These are phyloP conservation scores for Drosophila neocordata DNA, from an alignment of 1,140 invertebrate genomes.

Conservation along the genomic window DNA sequence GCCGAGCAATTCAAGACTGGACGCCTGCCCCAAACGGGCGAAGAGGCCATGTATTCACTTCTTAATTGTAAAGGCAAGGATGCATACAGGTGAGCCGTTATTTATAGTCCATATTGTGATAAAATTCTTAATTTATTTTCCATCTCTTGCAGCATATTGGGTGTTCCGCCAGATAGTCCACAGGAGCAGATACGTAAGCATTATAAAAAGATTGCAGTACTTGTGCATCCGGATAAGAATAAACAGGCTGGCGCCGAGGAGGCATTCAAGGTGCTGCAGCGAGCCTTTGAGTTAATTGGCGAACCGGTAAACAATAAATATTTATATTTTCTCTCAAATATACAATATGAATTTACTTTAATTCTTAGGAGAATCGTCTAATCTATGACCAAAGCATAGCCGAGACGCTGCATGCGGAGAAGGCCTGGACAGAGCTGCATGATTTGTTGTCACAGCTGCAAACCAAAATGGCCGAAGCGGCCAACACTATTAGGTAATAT, in stretches of 20 bases:
- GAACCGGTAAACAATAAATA: conserved; percentile 87
- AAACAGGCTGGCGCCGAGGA: conserved; percentile 96
- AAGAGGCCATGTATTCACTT: conserved; percentile 96
- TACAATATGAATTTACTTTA: conserved; percentile 1
- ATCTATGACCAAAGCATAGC: conserved; percentile 88
- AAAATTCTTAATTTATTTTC: not conserved
- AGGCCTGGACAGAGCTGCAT: conserved; percentile 92
- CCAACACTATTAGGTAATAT: conserved; percentile 90
- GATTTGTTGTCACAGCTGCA: conserved; percentile 93
- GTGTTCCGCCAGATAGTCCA: conserved; percentile 91
- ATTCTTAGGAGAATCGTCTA: conserved; percentile 88
- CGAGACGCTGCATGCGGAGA: conserved; percentile 91
- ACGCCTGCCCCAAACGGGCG: conserved; percentile 92
- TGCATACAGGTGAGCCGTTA: conserved; percentile 89
- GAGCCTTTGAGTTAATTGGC: conserved; percentile 97
- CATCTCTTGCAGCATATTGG: conserved; percentile 89
- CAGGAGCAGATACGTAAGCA: conserved; percentile 97
- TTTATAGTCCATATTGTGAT: too few relatives aligned
- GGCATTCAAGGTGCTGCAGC: conserved; percentile 96
- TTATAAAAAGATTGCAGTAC: conserved; percentile 95
- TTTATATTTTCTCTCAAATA: conserved; percentile 19
- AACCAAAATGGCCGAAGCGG: conserved; percentile 96
- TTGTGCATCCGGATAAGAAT: conserved; percentile 98
- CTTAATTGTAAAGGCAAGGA: conserved; percentile 97
- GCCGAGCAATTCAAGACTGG: conserved; percentile 68